These are phyloP conservation scores for Cossypha dichroa DNA, from an alignment of 2,797 vertebrate species.

Conservation along the genomic window DNA sequence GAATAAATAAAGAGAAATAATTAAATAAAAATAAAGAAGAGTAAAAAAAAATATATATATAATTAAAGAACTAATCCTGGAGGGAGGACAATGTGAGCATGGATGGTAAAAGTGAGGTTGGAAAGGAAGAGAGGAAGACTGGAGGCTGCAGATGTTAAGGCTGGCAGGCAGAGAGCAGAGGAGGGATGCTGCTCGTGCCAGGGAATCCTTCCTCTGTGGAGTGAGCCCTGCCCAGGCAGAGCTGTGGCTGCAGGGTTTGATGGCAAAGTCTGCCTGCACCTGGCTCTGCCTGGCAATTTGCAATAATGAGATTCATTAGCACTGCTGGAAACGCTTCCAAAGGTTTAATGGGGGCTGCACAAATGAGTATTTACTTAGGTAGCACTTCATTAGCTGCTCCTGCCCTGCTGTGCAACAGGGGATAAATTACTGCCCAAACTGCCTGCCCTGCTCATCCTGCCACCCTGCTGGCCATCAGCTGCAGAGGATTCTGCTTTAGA, in stretches of 20 bases:
- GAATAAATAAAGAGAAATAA: neutral
- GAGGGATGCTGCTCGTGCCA: rapidly evolving
- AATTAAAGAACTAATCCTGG: neutral
- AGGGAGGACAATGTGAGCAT: neutral
- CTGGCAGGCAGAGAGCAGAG: neutral
- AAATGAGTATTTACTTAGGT: slow-evolving; percentile 46
- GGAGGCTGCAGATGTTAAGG: neutral
- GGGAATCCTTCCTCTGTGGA: neutral
- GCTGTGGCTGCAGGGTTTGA: neutral
- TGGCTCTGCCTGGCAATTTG: neutral
- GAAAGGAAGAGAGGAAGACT: neutral
- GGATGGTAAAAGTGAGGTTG: neutral
- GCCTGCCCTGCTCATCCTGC: neutral
- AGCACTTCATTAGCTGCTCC: slow-evolving; percentile 38
- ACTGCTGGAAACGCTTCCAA: neutral
- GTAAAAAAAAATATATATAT: neutral
- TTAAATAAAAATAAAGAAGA: neutral
- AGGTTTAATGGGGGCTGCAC: neutral
- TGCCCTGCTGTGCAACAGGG: neutral
- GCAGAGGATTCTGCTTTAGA: neutral
- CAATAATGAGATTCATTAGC: slow-evolving; percentile 17
- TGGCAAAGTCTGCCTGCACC: neutral
- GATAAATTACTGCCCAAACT: neutral
- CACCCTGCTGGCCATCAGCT: neutral
- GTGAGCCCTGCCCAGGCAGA: neutral